phyloP scores from a whole-genome alignment of 2,888 invertebrate species.

The Minunthozetes semirufus region DNA sequence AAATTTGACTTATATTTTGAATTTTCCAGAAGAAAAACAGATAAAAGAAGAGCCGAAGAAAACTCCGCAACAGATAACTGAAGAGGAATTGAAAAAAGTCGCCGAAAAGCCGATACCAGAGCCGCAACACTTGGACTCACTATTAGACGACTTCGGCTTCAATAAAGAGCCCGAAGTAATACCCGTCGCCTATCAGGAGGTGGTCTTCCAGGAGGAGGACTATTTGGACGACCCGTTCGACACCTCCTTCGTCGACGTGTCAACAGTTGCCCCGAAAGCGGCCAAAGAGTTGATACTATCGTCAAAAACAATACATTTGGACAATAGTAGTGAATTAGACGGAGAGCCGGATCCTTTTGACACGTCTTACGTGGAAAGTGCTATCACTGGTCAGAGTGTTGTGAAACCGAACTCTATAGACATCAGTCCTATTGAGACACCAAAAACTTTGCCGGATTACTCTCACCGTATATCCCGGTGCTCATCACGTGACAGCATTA shows the following conservation, averaged over 20 bases:
- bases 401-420: conserved; percentile 25
- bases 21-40: not conserved
- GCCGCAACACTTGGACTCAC: not conserved
- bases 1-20: not conserved
- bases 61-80: conserved; percentile 35
- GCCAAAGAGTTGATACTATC: conserved; percentile 59
- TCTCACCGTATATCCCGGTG: not conserved
- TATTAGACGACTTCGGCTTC: conserved; percentile 37
- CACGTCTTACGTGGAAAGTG: conserved; percentile 56
- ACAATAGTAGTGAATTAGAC: not conserved
- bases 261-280: conserved; percentile 59
- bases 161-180: conserved; percentile 20
- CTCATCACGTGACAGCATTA: conserved; percentile 16
- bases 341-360: conserved; percentile 60
- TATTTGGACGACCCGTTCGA: conserved; percentile 56
- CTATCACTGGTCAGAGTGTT: conserved; percentile 11
- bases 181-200: conserved; percentile 20
- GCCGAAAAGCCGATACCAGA: conserved; percentile 33
- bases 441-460: not conserved
- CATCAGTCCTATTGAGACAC: conserved; percentile 1
- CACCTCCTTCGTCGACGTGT: conserved; percentile 65
- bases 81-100: conserved; percentile 40
- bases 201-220: conserved; percentile 20
- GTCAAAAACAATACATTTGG: not conserved
- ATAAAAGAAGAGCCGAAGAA: not conserved